Base-by-base conservation (phyloP, 2,113 vertebrate species). In the Marmota monax region DNA sequence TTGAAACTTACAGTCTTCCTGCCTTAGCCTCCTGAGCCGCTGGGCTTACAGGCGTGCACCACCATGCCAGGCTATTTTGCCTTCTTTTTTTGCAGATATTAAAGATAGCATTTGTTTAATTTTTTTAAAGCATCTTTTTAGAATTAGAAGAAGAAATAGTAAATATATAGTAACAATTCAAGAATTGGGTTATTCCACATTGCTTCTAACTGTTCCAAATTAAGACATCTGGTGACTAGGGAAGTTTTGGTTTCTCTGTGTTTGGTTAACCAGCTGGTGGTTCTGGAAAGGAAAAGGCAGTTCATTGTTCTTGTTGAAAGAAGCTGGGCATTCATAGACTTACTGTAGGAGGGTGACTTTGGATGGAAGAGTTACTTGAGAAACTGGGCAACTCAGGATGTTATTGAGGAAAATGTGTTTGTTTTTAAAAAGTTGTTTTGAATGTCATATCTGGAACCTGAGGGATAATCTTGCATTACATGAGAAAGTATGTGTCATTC, bases 321-420 rank as follows among this genome's bases (percentile, higher is more conserved):
- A 95, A 97, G 96, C 93, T 96, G 86, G 96, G 77, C 97, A 95
- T 97, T 97, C 96, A 96, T 96, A 96, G 97, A 96, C 97, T 97
- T 97, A 96, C 82, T 96, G 79, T 93, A 95, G 94, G 25, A 97
- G 90, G 58, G 65, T 96, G 92, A 94, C 94, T 98, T 98, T 93
- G 97, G 96, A 92, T 97, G 4, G 83, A 63, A 97, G 94, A 96
- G 97, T 98, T 97, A 96, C 96, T 96, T 98, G 97, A 51, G 92
- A 98, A 98, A 97, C 90, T 97, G 87, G 89, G 91, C 95, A 85
- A 95, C 74, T 92, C 32, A 87, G 90, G 88, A 97, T 97, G 88
- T 98, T 97, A 96, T 51, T 92, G 84, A 96, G 94, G 92, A 96
- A 96, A 93, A 97, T 94, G 34, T 48, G 61, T 92, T 92, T 88